A percentile compares a stretch with the other conserved stretches of the same genome.
phyloP scores from a whole-genome alignment of 2,113 vertebrate species.

The Uropsilus gracilis region DNA sequence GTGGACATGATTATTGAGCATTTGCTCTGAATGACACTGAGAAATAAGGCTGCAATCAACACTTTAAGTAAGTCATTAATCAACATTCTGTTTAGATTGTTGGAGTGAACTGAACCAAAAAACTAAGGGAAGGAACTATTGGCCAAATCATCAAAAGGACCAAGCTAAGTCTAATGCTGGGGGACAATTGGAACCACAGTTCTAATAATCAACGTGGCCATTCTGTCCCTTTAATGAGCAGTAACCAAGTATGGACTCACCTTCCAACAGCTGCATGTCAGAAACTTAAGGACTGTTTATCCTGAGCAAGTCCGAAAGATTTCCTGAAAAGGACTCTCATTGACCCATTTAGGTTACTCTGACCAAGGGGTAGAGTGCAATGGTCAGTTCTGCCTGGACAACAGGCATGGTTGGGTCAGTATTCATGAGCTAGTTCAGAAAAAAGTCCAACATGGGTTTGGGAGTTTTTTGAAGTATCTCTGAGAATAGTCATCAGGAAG shows the following conservation, averaged over 20 bases:
- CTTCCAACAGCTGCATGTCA: neutral
- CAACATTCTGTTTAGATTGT: neutral
- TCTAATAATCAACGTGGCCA: neutral
- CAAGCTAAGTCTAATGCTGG: neutral
- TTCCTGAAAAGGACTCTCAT: neutral
- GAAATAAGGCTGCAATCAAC: slow-evolving; percentile 83
- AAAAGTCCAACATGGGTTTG: slow-evolving; percentile 83
- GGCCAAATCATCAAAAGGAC: neutral
- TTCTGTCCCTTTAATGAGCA: neutral
- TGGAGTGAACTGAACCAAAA: neutral
- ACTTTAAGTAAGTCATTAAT: slow-evolving; percentile 72
- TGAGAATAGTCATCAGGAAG: slow-evolving; percentile 73
- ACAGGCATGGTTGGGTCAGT: neutral
- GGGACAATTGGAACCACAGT: neutral
- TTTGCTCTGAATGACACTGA: slow-evolving; percentile 81
- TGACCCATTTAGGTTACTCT: neutral
- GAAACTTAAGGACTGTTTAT: neutral
- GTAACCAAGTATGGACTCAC: neutral
- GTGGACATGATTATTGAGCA: slow-evolving; percentile 72
- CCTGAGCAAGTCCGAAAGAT: neutral
- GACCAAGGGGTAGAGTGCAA: neutral
- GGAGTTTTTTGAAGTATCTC: slow-evolving; percentile 85
- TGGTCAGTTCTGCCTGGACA: neutral
- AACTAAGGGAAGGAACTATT: neutral
- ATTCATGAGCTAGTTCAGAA: neutral